A percentile compares a stretch with the other conserved stretches of the same genome.
Conservation (phyloP, 2,113 vertebrate species). For the Bubalus kerabau region DNA sequence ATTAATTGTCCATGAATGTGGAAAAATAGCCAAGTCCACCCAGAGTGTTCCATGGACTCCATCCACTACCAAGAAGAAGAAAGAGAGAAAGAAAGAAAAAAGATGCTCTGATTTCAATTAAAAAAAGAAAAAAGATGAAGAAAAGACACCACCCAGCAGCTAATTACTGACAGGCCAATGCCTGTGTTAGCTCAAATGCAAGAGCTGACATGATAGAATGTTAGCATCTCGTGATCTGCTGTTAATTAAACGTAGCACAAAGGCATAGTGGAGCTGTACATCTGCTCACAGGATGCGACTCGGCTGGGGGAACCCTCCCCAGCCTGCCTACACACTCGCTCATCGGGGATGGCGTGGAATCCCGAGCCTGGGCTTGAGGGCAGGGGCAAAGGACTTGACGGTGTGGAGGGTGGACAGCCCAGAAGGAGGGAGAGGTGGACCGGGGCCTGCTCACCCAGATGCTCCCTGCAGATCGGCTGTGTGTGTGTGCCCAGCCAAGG, state of each 20-base stretch:
- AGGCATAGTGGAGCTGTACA: slow-evolving; percentile 60
- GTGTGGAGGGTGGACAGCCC: not conserved
- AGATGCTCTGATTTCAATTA: slow-evolving; percentile 62
- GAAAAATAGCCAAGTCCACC: slow-evolving; percentile 10
- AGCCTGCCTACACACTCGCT: not conserved
- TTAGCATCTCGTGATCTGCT: slow-evolving; percentile 70
- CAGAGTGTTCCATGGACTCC: not conserved
- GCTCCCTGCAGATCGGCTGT: not conserved
- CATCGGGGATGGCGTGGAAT: not conserved
- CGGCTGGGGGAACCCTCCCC: not conserved
- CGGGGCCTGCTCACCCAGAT: not conserved
- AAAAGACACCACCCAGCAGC: slow-evolving; percentile 62
- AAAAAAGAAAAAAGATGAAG: slow-evolving; percentile 49
- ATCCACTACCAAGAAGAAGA: slow-evolving; percentile 20
- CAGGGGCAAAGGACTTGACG: not conserved
- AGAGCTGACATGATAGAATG: slow-evolving; percentile 61
- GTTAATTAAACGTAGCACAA: slow-evolving; percentile 67
- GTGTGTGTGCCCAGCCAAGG: not conserved
- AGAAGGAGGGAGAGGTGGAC: not conserved
- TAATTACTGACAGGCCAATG: slow-evolving; percentile 73
- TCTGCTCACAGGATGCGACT: slow-evolving; percentile 65
- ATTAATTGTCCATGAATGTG: slow-evolving; percentile 36
- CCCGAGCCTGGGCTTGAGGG: not conserved
- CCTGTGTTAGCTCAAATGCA: slow-evolving; percentile 69
- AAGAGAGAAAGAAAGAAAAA: not conserved